Evolutionary conservation across 2,113 vertebrate species (phyloP), one percentile per base, ranked within the genome.

Genomic region (Thamnophis sirtalis): DNA sequence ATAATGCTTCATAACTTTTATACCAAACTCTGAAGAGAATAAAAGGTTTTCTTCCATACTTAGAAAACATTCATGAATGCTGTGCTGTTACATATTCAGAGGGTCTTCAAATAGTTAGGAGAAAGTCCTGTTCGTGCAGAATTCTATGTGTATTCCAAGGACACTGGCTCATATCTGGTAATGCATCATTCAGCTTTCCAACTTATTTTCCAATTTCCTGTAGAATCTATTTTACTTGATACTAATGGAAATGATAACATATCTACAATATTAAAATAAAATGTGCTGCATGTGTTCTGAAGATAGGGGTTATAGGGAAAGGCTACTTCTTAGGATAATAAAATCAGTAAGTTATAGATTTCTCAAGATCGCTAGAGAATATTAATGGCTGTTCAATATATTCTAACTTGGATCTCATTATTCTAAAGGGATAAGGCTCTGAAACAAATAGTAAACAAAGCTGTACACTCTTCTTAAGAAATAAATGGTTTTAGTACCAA

Each of bases 331-430:
- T 92, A 0, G 94, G 92, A 87, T 9, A 58, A 43, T 92, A 15
- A 84, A 95, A 85, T 94, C 91, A 91, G 19, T 9, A 55, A 95
- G 48, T 38, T 87, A 91, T 9, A 73, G 84, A 96, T 92, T 95
- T 90, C 4, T 49, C 24, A 73, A 60, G 9, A 84, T 55, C 13
- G 84, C 93, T 91, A 9, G 54, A 21, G 88, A 95, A 96, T 95
- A 92, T 95, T 96, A 55, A 89, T 93, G 92, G n/a, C 93, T 93
- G 92, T n/a, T 94, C 26, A 21, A 80, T 53, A 95, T 94, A 95
- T 93, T 92, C 38, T 89, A 51, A 2, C 91, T 84, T 95, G 48
- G 92, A 86, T 92, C 89, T 21, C 93, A 0, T 93, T 93, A 51
- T 91, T 95, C 43, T 92, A 88, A 93, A 49, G 85, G 88, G 87